Evolutionary conservation across 2,888 invertebrate genomes (phyloP).

Genomic region (Melangyna quadrimaculata): DNA sequence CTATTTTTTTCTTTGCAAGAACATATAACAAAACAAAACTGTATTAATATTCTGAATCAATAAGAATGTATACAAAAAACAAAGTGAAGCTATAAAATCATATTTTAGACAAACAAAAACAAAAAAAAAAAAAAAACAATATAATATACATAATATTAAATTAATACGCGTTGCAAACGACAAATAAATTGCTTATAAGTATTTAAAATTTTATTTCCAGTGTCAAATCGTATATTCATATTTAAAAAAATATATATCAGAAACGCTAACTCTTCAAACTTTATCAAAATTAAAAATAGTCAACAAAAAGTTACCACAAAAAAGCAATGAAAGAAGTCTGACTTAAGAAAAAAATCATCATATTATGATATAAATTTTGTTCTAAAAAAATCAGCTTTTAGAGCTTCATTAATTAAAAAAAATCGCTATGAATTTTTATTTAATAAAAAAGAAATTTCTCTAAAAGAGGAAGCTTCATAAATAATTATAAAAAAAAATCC

Average conservation of each 20-base stretch:
- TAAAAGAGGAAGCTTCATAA: conserved; percentile 59
- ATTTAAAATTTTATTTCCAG: conserved; percentile 26
- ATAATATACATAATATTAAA: background rate
- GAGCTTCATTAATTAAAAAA: conserved; percentile 39
- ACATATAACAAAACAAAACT: background rate
- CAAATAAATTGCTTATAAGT: conserved; percentile 19
- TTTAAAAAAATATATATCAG: conserved; percentile 25
- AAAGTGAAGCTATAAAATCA: conserved; percentile 24
- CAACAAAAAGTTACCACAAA: conserved; percentile 60
- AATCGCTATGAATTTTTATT: conserved; percentile 48
- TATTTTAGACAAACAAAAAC: conserved; percentile 11
- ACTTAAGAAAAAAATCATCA: conserved; percentile 48
- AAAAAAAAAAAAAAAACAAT: background rate
- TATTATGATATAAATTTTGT: conserved; percentile 36
- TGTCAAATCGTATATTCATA: conserved; percentile 39
- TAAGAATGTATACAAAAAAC: conserved; percentile 22
- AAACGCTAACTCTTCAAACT: conserved; percentile 42
- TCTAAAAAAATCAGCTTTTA: conserved; percentile 56
- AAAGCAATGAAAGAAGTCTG: conserved; percentile 70
- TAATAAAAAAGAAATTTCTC: conserved; percentile 53
- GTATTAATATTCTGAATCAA: conserved; percentile 15
- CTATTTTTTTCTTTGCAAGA: conserved; percentile 73
- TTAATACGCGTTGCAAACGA: conserved; percentile 39
- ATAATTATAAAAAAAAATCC: conserved; percentile 22
- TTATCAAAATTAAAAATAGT: conserved; percentile 35